These are phyloP conservation scores for Delphinapterus leucas DNA, from an alignment of 2,113 vertebrate species.

Conservation along the genomic window DNA sequence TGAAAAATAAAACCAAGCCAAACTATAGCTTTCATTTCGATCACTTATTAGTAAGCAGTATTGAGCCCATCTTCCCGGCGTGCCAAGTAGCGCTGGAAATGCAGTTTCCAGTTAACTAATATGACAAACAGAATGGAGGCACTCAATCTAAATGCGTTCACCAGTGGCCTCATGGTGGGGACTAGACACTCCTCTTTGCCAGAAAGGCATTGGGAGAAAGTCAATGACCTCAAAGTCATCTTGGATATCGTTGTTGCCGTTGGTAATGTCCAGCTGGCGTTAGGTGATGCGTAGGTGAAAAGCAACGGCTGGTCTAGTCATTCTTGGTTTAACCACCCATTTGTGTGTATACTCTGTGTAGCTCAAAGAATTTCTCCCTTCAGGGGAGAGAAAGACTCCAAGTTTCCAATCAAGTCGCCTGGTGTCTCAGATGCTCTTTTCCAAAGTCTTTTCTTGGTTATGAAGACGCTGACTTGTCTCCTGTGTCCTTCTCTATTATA, in stretches of 20 bases:
- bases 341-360: neutral
- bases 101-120: neutral
- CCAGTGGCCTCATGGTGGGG: no score
- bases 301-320: neutral
- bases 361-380: neutral
- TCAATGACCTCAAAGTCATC: neutral
- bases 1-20: neutral
- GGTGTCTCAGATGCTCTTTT: neutral
- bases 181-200: neutral
- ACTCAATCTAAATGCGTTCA: neutral
- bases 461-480: neutral
- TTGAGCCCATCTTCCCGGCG: fast-evolving
- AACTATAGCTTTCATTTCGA: neutral
- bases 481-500: slow-evolving; percentile 28
- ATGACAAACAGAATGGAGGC: neutral
- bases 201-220: neutral
- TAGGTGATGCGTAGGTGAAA: neutral
- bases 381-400: neutral
- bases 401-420: neutral
- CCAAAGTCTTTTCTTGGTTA: neutral
- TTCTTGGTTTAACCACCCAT: neutral
- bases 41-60: neutral
- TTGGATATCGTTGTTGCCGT: neutral
- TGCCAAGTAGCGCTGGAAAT: neutral
- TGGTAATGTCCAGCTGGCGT: neutral